phyloP scores from a whole-genome alignment of 2,888 invertebrate genomes.

The Gymnocheta viridis region DNA sequence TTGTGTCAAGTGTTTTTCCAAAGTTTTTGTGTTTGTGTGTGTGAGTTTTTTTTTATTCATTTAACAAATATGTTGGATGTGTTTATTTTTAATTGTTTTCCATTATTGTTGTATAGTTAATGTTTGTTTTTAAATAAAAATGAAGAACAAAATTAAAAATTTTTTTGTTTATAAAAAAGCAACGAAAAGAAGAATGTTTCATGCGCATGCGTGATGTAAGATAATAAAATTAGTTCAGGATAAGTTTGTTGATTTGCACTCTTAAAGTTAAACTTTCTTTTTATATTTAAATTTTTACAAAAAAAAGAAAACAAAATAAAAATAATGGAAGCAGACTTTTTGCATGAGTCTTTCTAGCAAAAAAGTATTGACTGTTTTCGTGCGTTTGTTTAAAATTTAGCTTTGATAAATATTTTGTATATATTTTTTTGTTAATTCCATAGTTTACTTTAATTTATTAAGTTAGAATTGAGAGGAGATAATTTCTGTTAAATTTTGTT shows the following conservation, averaged over 20 bases:
- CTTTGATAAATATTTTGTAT: background rate
- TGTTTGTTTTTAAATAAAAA: constrained; percentile 34
- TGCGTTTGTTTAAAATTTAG: constrained; percentile 19
- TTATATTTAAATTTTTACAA: constrained; percentile 1
- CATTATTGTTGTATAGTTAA: constrained; percentile 32
- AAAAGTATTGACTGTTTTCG: constrained; percentile 33
- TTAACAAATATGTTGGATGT: constrained; percentile 56
- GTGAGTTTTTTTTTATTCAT: constrained; percentile 56
- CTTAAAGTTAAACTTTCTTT: constrained; percentile 73
- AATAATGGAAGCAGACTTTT: constrained; percentile 1
- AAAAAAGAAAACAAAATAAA: constrained; percentile 13
- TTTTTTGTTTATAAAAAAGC: constrained; percentile 51
- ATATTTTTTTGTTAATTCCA: background rate
- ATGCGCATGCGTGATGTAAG: constrained; percentile 83
- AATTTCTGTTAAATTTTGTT: no score
- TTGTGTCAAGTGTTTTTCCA: constrained; percentile 51
- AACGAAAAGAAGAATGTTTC: constrained; percentile 76
- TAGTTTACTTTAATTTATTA: no score
- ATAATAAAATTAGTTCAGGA: constrained; percentile 81
- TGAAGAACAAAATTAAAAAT: constrained; percentile 33
- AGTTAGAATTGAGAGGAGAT: no score
- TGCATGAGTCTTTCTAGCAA: background rate
- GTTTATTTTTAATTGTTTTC: constrained; percentile 48
- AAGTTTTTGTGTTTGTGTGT: constrained; percentile 54
- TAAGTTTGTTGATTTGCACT: constrained; percentile 71